phyloP scores from a whole-genome alignment of 2,888 invertebrate species.

The Rhaphigaster nebulosa region DNA sequence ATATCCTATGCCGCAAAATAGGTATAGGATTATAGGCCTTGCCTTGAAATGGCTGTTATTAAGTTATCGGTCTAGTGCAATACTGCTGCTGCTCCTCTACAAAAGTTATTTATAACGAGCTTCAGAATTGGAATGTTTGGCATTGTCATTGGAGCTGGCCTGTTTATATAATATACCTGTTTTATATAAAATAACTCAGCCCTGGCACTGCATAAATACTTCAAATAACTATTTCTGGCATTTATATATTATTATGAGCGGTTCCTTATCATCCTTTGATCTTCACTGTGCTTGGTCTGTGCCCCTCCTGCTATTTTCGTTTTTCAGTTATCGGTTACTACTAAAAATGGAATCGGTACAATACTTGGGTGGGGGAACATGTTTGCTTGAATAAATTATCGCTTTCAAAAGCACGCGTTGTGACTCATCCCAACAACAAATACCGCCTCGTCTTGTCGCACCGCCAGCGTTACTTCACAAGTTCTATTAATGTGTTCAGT shows the following conservation, averaged over 20 bases:
- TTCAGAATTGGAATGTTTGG: background rate
- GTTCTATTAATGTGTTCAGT: background rate
- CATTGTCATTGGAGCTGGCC: background rate
- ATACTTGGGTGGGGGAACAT: background rate
- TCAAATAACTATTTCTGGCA: background rate
- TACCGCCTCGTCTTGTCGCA: background rate
- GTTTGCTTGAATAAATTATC: background rate
- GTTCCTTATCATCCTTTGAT: background rate
- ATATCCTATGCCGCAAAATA: background rate
- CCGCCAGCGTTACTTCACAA: slow-evolving; percentile 28
- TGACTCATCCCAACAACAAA: slow-evolving; percentile 12
- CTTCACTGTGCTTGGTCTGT: background rate
- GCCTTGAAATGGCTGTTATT: too few relatives aligned
- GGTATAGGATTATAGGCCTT: too few relatives aligned
- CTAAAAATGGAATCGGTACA: background rate
- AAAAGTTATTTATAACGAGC: background rate
- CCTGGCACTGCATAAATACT: background rate
- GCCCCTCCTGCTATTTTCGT: background rate
- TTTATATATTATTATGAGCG: background rate
- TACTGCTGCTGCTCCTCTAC: background rate
- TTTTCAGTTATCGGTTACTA: background rate
- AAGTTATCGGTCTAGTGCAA: too few relatives aligned
- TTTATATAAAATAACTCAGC: slow-evolving; percentile 6
- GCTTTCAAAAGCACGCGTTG: background rate
- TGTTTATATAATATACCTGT: background rate